Base-by-base conservation (phyloP, 2,113 vertebrate species). In the Coracopsis vasa region DNA sequence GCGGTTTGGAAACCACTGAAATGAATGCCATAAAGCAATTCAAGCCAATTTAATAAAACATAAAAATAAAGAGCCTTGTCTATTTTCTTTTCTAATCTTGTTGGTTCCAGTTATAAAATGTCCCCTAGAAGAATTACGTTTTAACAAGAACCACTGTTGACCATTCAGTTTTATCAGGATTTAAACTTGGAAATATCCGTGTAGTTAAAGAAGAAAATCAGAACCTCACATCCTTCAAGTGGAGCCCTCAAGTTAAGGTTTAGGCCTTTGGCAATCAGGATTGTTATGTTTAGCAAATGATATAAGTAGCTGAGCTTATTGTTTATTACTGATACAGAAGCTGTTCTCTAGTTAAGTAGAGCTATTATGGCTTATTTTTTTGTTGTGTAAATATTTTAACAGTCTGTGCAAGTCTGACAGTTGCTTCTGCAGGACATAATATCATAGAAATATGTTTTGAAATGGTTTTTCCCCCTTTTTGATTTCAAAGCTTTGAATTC, bases 161-260 rank as follows among this genome's bases (percentile, higher is more conserved):
- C 23, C 35, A 37, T 73, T 85, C 25, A 58, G 3, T 86, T 92
- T 93, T 71, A 90, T 77, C 60, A 27, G 54, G n/a, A 58, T 73
- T 90, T 86, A 35, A 82, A 67, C 64, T 92, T 70, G 45, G 54
- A 91, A 90, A 48, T 71, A 39, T 77, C 67, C 53, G n/a, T 93
- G 79, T 62, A 47, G 64, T 94, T 94, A 92, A 95, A 93, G 81
- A 90, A 89, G 65, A 92, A 92, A 83, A 53, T 77, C 53, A 86
- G 79, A 75, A 92, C 17, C 19, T 69, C 58, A 50, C 19, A 91
- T 42, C 70, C 74, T 78, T 95, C 41, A 88, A 91, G 44, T 4
- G 86, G 50, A 86, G 58, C 20, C 23, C 42, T 86, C 50, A 78
- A 85, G 88, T 64, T 67, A 86, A 86, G 71, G 88, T 69, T 95